Base-by-base conservation (phyloP, 1,140 invertebrate genomes). In the Drosophila repleta region DNA sequence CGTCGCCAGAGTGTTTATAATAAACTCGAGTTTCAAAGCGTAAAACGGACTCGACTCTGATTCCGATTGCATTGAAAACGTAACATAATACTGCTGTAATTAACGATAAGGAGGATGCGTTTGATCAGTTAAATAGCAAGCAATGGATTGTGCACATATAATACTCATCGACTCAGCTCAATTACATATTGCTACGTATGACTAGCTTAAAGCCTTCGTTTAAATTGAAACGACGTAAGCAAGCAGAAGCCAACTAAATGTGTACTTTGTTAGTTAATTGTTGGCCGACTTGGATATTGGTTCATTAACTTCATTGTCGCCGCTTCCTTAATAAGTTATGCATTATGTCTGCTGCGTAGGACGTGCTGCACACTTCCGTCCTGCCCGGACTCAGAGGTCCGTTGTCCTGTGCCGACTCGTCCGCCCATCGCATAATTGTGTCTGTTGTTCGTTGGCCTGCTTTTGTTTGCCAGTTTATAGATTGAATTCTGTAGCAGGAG, bases 1-100 rank as follows among this genome's bases (percentile, higher is more conserved):
- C 78, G 74, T 71, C 68, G 45, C 39, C 56, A 37, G 45, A 79
- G 46, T 76, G 68, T 72, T 83, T 83, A 69, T 74, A 60, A 84
- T 73, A 52, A 63, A 69, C 51, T 65, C 56, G 66, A 73, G 61
- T 46, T 51, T 55, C 2, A 39, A 63, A 48, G 65, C 58, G 68
- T 43, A 24, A 51, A 46, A 18, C 35, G 45, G 41, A 29, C n/a
- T 24, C 15, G 26, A 20, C 37, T 45, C 20, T 64, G 43, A 64
- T 64, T 70, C 35, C 29, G 29, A 37, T 62, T 18, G 29, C 39
- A 15, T 11, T 4, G 58, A 45, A 11, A 46, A 5, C 11, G 8
- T 5, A 51, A n/a, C 18, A 56, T 20, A 32, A 29, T 20, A 41
- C 51, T 64, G 35, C 7, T n/a, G n/a, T 43, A 64, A 65, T 71